phyloP scores from a whole-genome alignment of 2,113 vertebrate genomes.

The Phalacrocorax aristotelis region DNA sequence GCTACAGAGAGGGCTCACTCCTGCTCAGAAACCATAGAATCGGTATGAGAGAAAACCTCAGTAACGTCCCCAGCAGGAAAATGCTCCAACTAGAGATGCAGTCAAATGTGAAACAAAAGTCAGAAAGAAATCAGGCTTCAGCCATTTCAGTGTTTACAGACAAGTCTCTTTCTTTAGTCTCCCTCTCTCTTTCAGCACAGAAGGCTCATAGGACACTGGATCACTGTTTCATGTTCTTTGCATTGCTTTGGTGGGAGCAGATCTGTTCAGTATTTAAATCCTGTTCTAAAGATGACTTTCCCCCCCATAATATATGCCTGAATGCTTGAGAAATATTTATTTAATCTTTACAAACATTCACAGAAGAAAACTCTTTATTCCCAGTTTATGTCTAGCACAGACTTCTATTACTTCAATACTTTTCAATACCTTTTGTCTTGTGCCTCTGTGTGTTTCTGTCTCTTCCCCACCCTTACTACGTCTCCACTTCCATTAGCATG shows the following conservation, averaged over 20 bases:
- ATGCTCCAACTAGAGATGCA: not conserved
- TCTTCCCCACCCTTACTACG: not conserved
- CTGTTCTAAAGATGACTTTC: not conserved
- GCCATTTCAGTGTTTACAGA: not conserved
- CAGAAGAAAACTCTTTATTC: not conserved
- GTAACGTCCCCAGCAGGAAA: not conserved
- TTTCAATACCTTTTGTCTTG: not conserved
- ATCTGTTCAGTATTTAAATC: not conserved
- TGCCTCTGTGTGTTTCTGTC: not conserved
- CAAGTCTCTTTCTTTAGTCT: not conserved
- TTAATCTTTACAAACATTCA: not conserved
- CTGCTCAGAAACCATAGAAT: not conserved
- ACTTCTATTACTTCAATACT: not conserved
- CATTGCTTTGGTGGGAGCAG: not conserved
- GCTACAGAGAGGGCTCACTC: not conserved
- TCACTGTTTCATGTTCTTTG: not conserved
- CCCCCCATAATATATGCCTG: not conserved
- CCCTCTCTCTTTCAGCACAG: not conserved
- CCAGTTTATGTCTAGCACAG: not conserved
- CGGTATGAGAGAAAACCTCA: not conserved
- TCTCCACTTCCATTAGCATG: not conserved
- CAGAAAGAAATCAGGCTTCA: not conserved
- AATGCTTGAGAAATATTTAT: not conserved
- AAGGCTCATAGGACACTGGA: not conserved
- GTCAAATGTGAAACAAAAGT: not conserved